These are phyloP conservation scores for Omphaloscelis lunosa DNA, from an alignment of 2,888 invertebrate genomes.

Conservation along the genomic window DNA sequence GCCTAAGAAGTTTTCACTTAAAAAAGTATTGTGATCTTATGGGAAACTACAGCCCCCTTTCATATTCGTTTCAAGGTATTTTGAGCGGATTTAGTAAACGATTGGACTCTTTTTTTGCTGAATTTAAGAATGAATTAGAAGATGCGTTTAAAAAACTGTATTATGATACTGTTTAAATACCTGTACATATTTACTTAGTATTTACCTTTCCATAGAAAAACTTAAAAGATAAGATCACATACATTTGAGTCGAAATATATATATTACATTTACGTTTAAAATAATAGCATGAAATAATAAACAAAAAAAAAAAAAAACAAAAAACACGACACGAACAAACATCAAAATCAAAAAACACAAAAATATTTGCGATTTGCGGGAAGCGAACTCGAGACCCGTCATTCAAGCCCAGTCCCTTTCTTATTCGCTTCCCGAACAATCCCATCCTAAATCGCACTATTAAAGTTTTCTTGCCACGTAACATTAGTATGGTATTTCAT, in stretches of 20 bases:
- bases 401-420: not conserved
- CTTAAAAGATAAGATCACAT: not conserved
- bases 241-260: not conserved
- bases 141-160: not conserved
- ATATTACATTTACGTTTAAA: not conserved
- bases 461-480: constrained; percentile 18
- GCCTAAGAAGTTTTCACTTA: no score
- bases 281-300: not conserved
- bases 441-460: constrained; percentile 40
- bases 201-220: not conserved
- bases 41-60: no score
- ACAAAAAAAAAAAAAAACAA: not conserved
- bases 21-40: no score
- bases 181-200: no score
- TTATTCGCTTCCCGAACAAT: not conserved
- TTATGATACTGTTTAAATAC: not conserved
- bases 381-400: not conserved
- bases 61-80: no score
- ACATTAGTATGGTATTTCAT: not conserved
- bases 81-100: no score
- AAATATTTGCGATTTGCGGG: not conserved
- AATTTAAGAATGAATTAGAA: no score
- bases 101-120: no score
- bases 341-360: not conserved
- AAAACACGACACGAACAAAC: not conserved